phyloP scores from a whole-genome alignment of 2,113 vertebrate species.

The Rhombomys opimus region DNA sequence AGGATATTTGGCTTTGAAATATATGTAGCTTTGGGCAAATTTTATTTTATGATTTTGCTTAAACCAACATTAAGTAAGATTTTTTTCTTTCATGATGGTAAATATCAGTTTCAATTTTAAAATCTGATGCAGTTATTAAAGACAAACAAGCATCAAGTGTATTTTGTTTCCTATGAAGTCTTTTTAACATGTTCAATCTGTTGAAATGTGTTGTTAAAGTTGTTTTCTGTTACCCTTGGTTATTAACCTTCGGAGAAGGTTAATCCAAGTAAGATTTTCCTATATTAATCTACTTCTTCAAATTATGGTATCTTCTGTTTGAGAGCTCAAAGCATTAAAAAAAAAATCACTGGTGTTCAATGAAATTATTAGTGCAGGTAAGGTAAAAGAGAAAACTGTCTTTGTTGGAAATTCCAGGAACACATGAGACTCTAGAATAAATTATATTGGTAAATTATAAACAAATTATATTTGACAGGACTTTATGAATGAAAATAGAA shows the following conservation, averaged over 20 bases:
- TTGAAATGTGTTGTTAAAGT: conserved; percentile 66
- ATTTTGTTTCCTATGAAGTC: conserved; percentile 24
- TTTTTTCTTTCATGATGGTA: conserved; percentile 54
- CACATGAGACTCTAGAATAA: conserved; percentile 36
- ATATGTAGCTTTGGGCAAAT: conserved; percentile 31
- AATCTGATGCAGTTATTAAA: conserved; percentile 39
- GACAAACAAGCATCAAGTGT: conserved; percentile 43
- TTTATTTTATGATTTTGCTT: conserved; percentile 59
- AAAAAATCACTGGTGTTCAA: not conserved
- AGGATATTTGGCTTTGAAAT: conserved; percentile 61
- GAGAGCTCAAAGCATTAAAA: conserved; percentile 35
- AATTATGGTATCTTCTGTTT: conserved; percentile 47
- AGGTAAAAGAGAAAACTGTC: conserved; percentile 35
- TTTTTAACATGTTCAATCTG: conserved; percentile 31
- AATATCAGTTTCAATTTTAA: conserved; percentile 49
- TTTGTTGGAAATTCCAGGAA: conserved; percentile 36
- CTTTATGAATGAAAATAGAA: conserved; percentile 51
- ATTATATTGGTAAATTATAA: conserved; percentile 35
- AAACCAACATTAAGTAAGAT: conserved; percentile 50
- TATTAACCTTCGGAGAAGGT: conserved; percentile 52
- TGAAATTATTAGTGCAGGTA: conserved; percentile 44
- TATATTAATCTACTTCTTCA: conserved; percentile 57
- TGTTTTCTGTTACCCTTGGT: conserved; percentile 55
- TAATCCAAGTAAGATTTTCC: conserved; percentile 51
- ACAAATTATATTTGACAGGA: conserved; percentile 45